Evolutionary conservation across 2,113 vertebrate genomes (phyloP).

Genomic region (Anthoscopus minutus): DNA sequence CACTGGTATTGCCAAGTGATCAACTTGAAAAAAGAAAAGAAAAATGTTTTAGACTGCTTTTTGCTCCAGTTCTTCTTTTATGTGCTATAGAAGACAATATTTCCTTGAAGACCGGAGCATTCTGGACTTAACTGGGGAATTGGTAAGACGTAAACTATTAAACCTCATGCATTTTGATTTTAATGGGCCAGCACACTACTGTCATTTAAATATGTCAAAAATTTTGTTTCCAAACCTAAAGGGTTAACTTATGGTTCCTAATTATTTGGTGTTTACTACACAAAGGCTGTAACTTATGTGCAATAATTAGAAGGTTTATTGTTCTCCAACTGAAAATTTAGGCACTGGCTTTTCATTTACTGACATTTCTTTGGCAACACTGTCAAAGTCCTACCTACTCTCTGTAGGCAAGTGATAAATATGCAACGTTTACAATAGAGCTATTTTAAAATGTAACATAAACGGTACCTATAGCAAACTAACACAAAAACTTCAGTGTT

Average conservation of each 20-base stretch:
- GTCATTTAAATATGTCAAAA: neutral
- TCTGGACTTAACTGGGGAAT: neutral
- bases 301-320: conserved; percentile 47
- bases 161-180: neutral
- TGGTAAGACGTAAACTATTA: neutral
- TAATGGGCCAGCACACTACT: neutral
- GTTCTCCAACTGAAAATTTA: conserved; percentile 34
- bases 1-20: neutral
- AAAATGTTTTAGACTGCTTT: neutral
- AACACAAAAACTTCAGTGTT: neutral
- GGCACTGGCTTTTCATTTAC: conserved; percentile 47
- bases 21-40: neutral
- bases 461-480: neutral
- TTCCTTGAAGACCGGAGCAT: neutral
- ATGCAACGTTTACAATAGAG: conserved; percentile 27
- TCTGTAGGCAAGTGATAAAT: conserved; percentile 53
- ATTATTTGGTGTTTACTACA: conserved; percentile 18
- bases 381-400: conserved; percentile 55
- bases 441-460: conserved; percentile 51
- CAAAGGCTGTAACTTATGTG: neutral
- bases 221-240: neutral
- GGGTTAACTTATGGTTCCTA: neutral
- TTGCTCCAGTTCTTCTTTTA: neutral
- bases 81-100: neutral
- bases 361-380: conserved; percentile 66